Evolutionary conservation across 2,888 invertebrate genomes (phyloP), one percentile per base, ranked within the genome.

Genomic region (Pyrochroa serraticornis): DNA sequence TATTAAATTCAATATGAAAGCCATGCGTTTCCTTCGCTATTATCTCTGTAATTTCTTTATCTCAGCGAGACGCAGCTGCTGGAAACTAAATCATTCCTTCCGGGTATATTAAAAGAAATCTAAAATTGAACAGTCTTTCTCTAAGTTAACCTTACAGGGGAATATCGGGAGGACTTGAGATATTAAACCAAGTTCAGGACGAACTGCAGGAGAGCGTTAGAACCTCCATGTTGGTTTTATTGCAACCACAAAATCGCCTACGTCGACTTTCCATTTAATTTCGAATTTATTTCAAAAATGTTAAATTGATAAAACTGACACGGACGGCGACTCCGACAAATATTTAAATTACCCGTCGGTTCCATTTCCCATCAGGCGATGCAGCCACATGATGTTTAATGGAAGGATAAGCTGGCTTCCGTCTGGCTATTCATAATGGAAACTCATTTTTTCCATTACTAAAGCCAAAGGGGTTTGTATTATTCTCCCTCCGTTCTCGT

Each of bases 1-100:
- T 74, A 74, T 73, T 73, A 73, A 72, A 73, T 71, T 70, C 66
- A 68, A 72, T 71, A 73, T 71, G 74, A 72, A 71, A 72, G 68
- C 71, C 71, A 73, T 74, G 73, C 71, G 68, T 73, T 73, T 68
- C 67, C 72, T 67, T 62, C 58, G 65, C 68, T 68, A 72, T 68
- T 68, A 69, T 69, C 69, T 67, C 64, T 65, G 71, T 71, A 74
- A 74, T 74, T 74, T 74, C 72, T 74, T 71, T 71, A 73, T 73
- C 68, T 69, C 66, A 65, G 64, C 64, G 68, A 58, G 67, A 67
- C 69, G 62, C 74, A 73, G 73, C 72, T 73, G 74, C 66, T 63
- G 68, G 66, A 67, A 69, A 69, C 70, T 73, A 74, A 74, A 73
- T 74, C 73, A 73, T 71, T 61, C 69, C 57, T 64, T 69, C 68